Conservation (phyloP, 2,797 vertebrate species). For the Propithecus deckenii region DNA sequence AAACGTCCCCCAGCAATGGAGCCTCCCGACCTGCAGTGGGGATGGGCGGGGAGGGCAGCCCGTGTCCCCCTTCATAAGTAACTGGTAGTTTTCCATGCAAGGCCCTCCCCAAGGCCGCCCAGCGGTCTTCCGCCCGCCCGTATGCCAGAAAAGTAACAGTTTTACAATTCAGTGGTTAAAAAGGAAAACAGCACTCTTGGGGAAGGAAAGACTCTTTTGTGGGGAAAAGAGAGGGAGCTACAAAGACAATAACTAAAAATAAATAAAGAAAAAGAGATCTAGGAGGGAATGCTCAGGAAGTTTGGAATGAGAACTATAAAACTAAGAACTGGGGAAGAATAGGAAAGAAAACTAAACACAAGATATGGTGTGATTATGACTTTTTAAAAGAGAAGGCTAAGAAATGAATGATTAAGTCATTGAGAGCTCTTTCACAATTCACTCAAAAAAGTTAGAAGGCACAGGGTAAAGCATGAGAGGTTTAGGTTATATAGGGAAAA, state of each 20-base stretch:
- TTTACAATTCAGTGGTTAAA: background rate
- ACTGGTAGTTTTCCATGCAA: conserved; percentile 43
- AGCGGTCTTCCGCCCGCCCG: background rate
- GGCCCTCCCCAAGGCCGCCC: background rate
- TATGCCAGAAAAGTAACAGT: background rate
- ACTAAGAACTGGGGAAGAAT: background rate
- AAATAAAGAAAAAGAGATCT: background rate
- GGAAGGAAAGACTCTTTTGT: background rate
- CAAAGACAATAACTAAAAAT: background rate
- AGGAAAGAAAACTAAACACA: background rate
- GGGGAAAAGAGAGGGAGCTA: background rate
- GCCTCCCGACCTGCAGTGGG: background rate
- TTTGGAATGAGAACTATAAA: background rate
- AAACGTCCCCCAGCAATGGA: background rate
- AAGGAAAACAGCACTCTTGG: background rate
- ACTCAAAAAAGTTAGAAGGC: background rate
- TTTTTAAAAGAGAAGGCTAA: background rate
- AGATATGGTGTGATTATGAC: background rate
- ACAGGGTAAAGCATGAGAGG: background rate
- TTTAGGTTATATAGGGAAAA: background rate
- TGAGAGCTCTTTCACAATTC: background rate
- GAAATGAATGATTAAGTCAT: background rate
- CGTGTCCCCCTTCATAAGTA: background rate
- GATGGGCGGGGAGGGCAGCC: background rate
- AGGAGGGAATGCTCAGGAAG: background rate